Base-by-base conservation (phyloP, 30 jellyfish, hydroid and myxozoan species). In the Pelagia noctiluca region DNA sequence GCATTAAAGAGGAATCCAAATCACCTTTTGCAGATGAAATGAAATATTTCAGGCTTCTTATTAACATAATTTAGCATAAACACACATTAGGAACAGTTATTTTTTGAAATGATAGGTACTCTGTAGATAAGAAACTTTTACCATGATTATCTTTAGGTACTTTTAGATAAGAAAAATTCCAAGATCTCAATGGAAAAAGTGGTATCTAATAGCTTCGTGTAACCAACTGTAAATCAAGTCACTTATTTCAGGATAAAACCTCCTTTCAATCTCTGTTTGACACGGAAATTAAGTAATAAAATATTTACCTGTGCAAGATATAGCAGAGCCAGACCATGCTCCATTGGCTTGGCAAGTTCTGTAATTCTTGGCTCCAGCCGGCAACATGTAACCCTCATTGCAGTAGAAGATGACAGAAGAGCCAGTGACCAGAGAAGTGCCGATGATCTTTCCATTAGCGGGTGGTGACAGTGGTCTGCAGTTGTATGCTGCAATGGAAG, bases 351-450 rank as follows among this genome's bases (percentile, higher is more conserved):
- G 97, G 66, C 99, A 95, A 3, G 96, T 88, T 47, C 97, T 78
- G 90, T 54, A 89, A 67, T 60, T 89, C 54, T 62, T 46, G 35
- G 84, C 35, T n/a, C 88, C 73, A 35, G 91, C 71, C 16, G 89
- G 66, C 65, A 95, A 37, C 97, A 81, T 88, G 82, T 75, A 89
- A 28, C 99, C 99, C 42, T 47, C 35, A 42, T 89, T 76, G 61
- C 99, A 95, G 76, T 84, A 37, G 74, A 84, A 21, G 21, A 95
- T 82, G 33, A 95, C 96, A 2, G 99, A 47, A 0, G 99, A 94
- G 19, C 97, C 97, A 46, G 64, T 75, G 32, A 72, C 81, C 2
- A 85, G 49, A 11, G 99, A 89, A 49, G 93, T 7, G 0, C 99
- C 99, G 65, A 89, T 64, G 28, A 89, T 76, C 57, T 48, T 60